Evolutionary conservation across 2,888 invertebrate species (phyloP).

Genomic region (Fragum whitleyi): DNA sequence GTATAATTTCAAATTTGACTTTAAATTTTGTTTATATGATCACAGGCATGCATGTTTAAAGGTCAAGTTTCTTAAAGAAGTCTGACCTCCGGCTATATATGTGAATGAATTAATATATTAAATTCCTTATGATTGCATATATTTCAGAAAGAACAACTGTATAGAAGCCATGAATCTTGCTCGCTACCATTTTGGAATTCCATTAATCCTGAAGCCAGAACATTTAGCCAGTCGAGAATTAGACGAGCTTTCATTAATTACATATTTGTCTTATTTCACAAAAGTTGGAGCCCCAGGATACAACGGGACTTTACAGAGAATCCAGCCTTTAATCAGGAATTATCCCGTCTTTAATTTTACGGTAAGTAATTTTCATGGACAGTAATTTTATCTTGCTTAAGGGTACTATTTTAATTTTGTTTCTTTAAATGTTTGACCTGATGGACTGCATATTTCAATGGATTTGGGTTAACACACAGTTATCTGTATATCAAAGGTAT

Average conservation of each 20-base stretch:
- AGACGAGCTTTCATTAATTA: constrained; percentile 98
- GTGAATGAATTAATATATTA: too few species aligned
- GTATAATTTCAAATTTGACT: too few species aligned
- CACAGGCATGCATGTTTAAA: too few species aligned
- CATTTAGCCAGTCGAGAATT: constrained; percentile 97
- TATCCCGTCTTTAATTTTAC: constrained; percentile 94
- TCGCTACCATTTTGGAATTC: constrained; percentile 95
- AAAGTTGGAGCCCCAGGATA: constrained; percentile 97
- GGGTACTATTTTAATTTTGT: background rate
- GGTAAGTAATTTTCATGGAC: constrained; percentile 87
- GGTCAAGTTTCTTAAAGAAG: too few species aligned
- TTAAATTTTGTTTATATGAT: too few species aligned
- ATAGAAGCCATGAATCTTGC: constrained; percentile 96
- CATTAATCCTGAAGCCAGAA: constrained; percentile 97
- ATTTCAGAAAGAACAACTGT: constrained; percentile 94
- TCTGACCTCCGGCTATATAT: too few species aligned
- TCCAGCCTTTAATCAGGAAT: constrained; percentile 91
- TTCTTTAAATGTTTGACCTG: constrained; percentile 1
- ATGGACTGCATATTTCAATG: background rate
- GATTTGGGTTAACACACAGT: background rate
- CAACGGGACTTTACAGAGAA: constrained; percentile 96
- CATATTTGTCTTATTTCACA: constrained; percentile 99
- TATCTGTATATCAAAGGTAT: background rate
- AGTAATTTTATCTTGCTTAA: constrained; percentile 8
- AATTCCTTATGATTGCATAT: constrained; percentile 31